Evolutionary conservation across 1,140 invertebrate species (phyloP), one percentile per base, ranked within the genome.

Genomic region (Condylostylus longicornis): DNA sequence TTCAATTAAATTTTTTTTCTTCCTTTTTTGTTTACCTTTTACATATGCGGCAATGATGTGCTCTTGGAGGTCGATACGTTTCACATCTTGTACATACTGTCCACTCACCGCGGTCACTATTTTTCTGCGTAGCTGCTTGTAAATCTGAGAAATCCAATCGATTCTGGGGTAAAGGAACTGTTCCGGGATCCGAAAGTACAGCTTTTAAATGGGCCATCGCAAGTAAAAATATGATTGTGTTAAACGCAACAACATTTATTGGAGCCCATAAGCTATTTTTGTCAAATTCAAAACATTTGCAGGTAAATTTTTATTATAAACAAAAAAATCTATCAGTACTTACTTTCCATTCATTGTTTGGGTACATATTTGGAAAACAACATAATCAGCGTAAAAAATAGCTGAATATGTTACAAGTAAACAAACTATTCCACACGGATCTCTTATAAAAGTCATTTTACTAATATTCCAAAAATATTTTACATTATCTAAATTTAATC

Each of bases 321-420:
- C n/a, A 8, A 21, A 6, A n/a, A n/a, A n/a, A 9, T 34, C 12
- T 18, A 5, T 21, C 5, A 8, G 3, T 14, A 47, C 42, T 59
- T 68, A 87, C 85, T 79, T 84, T 33, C 79, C 70, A 43, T 74
- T 71, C 74, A 89, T 82, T 6, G 79, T 79, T 29, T 82, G 79
- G 19, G 88, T 73, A 43, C 91, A 75, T 81, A 86, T 90, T 61
- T 75, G 65, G 35, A 87, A 70, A 9, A 91, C 77, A 29, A 87
- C 87, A 69, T 91, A 93, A 64, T 91, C 86, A 4, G 86, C 86
- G 61, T 93, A 91, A 46, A 86, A 71, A 25, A 93, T 70, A 18
- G 82, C 80, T 18, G 71, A 49, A 56, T 91, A 93, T 10, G 84
- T 88, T 41, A 90, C 70, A 35, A 83, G 59, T 41, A 90, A 73